Conservation (phyloP, 2,113 vertebrate genomes). For the Tyrannus savana region DNA sequence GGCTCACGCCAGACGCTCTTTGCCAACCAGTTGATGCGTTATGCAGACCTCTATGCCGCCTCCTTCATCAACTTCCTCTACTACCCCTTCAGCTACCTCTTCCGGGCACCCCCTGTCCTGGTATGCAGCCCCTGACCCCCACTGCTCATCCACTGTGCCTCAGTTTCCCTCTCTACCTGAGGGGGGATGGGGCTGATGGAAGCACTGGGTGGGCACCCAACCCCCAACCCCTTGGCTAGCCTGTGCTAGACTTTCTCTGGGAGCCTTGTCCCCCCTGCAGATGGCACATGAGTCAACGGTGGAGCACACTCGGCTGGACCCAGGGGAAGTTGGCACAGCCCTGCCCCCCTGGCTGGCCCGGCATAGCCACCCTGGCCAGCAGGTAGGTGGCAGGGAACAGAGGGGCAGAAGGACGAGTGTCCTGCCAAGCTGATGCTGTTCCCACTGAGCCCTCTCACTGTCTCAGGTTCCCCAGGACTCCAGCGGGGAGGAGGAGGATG, state of each 20-base stretch:
- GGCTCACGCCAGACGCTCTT: conserved; percentile 96
- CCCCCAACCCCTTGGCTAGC: neutral
- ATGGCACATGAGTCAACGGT: conserved; percentile 79
- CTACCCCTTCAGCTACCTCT: conserved; percentile 98
- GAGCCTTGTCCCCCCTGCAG: neutral
- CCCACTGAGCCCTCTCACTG: neutral
- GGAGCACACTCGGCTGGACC: conserved; percentile 57
- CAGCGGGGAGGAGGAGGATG: neutral
- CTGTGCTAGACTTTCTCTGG: neutral
- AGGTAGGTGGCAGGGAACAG: neutral
- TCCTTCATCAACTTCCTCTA: conserved; percentile 97
- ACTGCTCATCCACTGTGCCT: rapidly evolving
- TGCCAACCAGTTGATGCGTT: conserved; percentile 96
- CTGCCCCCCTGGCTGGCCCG: neutral
- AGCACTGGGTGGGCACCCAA: neutral
- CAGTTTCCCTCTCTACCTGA: neutral
- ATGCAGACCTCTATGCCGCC: conserved; percentile 93
- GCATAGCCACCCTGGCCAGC: neutral
- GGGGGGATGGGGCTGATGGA: rapidly evolving
- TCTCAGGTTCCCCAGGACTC: neutral
- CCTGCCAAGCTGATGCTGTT: neutral
- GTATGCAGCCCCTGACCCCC: conserved; percentile 34
- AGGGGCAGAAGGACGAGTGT: neutral
- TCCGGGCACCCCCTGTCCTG: conserved; percentile 92
- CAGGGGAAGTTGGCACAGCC: neutral